These are phyloP conservation scores for Heterocephalus glaber DNA, from an alignment of 2,113 vertebrate genomes.

Conservation along the genomic window DNA sequence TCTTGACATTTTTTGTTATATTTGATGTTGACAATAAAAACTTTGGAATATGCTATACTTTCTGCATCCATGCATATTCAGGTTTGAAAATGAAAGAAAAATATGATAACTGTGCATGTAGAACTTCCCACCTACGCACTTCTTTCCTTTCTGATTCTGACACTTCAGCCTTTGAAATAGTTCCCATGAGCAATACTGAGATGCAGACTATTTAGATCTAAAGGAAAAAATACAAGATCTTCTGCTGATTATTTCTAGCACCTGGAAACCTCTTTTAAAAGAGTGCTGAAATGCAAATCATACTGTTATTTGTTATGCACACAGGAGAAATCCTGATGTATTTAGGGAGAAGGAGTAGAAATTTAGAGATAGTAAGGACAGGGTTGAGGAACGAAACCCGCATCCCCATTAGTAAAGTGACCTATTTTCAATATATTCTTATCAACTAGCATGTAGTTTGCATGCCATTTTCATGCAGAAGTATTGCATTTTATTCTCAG, in stretches of 20 bases:
- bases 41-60: conserved; percentile 80
- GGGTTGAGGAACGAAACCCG: background rate
- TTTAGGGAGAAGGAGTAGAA: background rate
- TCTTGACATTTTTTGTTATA: conserved; percentile 73
- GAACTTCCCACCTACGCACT: conserved; percentile 84
- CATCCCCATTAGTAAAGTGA: conserved; percentile 34
- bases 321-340: conserved; percentile 63
- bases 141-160: conserved; percentile 84
- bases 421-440: conserved; percentile 18
- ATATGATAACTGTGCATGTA: conserved; percentile 86
- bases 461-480: conserved; percentile 14
- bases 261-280: conserved; percentile 81
- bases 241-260: conserved; percentile 74
- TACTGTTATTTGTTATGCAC: conserved; percentile 72
- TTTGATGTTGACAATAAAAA: conserved; percentile 82
- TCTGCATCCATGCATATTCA: conserved; percentile 84
- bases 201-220: conserved; percentile 81
- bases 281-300: conserved; percentile 66
- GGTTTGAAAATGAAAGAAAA: conserved; percentile 85
- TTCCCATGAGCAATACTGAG: conserved; percentile 81
- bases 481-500: background rate
- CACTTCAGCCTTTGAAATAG: conserved; percentile 84
- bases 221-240: conserved; percentile 77
- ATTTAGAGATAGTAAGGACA: background rate
- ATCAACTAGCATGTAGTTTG: background rate